phyloP scores from a whole-genome alignment of 2,888 invertebrate genomes.

The Thelaira solivaga region DNA sequence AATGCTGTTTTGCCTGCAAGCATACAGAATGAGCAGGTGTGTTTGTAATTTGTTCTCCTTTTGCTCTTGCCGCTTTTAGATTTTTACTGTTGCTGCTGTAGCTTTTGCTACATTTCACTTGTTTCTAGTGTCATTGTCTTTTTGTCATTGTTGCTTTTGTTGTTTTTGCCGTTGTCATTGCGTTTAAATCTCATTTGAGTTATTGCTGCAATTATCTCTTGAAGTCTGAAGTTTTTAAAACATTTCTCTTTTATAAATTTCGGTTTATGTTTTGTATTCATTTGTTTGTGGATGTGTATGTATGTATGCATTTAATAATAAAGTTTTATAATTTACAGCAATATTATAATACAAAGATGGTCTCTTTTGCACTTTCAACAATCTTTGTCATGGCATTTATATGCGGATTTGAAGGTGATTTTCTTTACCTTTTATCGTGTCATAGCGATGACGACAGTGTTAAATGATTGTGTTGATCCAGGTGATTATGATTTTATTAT shows the following conservation, averaged over 20 bases:
- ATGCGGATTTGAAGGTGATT: constrained; percentile 52
- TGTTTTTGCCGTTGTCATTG: constrained; percentile 62
- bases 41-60: constrained; percentile 66
- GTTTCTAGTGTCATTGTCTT: constrained; percentile 29
- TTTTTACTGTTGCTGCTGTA: constrained; percentile 16
- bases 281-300: not conserved
- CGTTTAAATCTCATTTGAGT: constrained; percentile 75
- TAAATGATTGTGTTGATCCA: constrained; percentile 76
- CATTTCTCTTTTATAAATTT: constrained; percentile 13
- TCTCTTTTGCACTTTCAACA: constrained; percentile 11
- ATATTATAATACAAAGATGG: not conserved
- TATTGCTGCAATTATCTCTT: constrained; percentile 75
- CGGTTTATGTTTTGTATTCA: constrained; percentile 30
- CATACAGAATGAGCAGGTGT: constrained; percentile 16
- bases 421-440: constrained; percentile 49
- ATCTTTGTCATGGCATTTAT: constrained; percentile 36
- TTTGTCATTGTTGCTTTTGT: constrained; percentile 8
- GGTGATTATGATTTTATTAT: constrained; percentile 76
- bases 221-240: constrained; percentile 58
- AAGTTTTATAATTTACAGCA: constrained; percentile 47
- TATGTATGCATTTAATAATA: not conserved
- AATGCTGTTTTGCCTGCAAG: not conserved
- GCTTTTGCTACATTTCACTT: constrained; percentile 37
- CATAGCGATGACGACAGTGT: constrained; percentile 70
- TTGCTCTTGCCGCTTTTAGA: constrained; percentile 68